Evolutionary conservation across 1,140 invertebrate species (phyloP).

Genomic region (Calephelis nemesis): DNA sequence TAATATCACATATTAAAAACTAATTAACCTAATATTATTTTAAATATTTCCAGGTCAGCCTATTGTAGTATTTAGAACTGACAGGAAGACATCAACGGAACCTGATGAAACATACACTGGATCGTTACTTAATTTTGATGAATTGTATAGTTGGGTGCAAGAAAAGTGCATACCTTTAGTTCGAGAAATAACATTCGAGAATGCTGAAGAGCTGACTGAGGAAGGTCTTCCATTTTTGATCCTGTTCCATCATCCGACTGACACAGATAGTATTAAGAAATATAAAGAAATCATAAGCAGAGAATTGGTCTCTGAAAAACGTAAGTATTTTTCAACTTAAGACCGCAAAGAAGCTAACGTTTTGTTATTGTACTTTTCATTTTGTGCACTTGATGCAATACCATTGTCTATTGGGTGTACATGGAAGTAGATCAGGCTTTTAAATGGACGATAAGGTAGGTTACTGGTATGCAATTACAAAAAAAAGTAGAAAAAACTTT

Average conservation of each 20-base stretch:
- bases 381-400: too few relatives aligned
- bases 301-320: constrained; percentile 93
- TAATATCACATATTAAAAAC: too few relatives aligned
- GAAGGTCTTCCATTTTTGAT: constrained; percentile 99
- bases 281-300: constrained; percentile 91
- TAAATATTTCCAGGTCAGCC: constrained; percentile 71
- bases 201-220: constrained; percentile 99
- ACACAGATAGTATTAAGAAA: constrained; percentile 91
- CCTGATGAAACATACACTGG: constrained; percentile 90
- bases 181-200: constrained; percentile 98
- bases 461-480: too few relatives aligned
- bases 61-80: constrained; percentile 90
- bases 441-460: too few relatives aligned
- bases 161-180: constrained; percentile 93
- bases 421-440: too few relatives aligned
- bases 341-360: too few relatives aligned
- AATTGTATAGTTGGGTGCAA: constrained; percentile 91
- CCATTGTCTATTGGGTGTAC: too few relatives aligned
- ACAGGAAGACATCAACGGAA: constrained; percentile 88
- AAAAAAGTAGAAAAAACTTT: too few relatives aligned
- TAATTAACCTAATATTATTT: too few relatives aligned
- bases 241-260: constrained; percentile 94
- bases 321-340: constrained; percentile 80
- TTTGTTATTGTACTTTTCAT: not conserved
- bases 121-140: constrained; percentile 86